These are phyloP conservation scores for Myiozetetes cayanensis DNA, from an alignment of 2,113 vertebrate species.

Conservation along the genomic window DNA sequence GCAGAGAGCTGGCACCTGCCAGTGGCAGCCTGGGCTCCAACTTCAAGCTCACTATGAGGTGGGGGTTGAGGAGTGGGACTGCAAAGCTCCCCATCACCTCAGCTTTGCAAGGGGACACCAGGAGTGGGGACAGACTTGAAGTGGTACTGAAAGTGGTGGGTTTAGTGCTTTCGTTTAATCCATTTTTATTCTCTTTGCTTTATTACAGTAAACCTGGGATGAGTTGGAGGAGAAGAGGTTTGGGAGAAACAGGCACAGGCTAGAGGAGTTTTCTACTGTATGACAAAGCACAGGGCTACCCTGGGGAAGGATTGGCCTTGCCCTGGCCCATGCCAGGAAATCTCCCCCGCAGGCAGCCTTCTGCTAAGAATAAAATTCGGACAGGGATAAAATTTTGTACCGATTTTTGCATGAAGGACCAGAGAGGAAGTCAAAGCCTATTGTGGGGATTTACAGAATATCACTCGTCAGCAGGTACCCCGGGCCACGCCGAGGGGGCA, in stretches of 20 bases:
- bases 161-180: background rate
- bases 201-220: background rate
- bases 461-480: background rate
- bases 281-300: background rate
- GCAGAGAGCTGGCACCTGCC: background rate
- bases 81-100: background rate
- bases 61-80: fast-evolving
- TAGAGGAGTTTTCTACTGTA: background rate
- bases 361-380: background rate
- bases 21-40: background rate
- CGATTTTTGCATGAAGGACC: background rate
- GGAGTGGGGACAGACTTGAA: background rate
- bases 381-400: background rate
- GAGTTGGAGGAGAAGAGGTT: background rate
- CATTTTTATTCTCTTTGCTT: background rate
- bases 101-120: background rate
- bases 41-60: background rate
- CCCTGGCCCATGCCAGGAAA: background rate
- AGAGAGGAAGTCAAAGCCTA: too few species aligned
- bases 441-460: fast-evolving
- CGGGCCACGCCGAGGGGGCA: background rate
- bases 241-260: background rate
- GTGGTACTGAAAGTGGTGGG: background rate
- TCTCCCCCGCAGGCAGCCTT: background rate
- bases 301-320: background rate